Conservation (phyloP, 2,797 vertebrate genomes). For the Eulemur rubriventer region DNA sequence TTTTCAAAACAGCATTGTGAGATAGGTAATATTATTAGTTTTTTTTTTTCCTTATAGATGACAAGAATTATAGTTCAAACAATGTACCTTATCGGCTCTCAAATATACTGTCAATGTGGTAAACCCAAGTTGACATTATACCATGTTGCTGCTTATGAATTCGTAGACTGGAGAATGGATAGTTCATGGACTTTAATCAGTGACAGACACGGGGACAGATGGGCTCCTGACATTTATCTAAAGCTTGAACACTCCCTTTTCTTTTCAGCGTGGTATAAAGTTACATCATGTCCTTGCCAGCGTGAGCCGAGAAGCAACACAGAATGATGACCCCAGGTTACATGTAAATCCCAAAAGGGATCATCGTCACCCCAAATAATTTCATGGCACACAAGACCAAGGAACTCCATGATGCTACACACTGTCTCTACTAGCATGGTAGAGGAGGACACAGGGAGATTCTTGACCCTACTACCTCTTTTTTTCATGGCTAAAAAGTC, state of each 20-base stretch:
- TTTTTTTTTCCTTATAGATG: not conserved
- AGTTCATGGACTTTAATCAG: not conserved
- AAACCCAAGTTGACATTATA: not conserved
- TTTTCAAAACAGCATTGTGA: not conserved
- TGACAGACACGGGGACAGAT: not conserved
- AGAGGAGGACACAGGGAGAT: not conserved
- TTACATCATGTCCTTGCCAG: not conserved
- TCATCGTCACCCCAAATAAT: not conserved
- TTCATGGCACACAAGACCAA: not conserved
- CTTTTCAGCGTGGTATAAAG: not conserved
- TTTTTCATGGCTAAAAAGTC: not conserved
- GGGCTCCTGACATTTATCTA: not conserved
- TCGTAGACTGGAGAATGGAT: not conserved
- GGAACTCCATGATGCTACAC: accelerated
- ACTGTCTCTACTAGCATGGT: accelerated
- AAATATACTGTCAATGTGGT: not conserved
- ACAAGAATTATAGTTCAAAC: not conserved
- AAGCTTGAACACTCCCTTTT: not conserved
- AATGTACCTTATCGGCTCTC: not conserved
- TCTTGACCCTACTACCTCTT: not conserved
- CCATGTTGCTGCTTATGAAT: not conserved
- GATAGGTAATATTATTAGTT: not conserved
- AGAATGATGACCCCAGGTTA: not conserved
- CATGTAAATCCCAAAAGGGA: not conserved
- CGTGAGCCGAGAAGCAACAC: not conserved